Conservation (phyloP, 2,113 vertebrate species). For the Phyllopteryx taeniolatus region DNA sequence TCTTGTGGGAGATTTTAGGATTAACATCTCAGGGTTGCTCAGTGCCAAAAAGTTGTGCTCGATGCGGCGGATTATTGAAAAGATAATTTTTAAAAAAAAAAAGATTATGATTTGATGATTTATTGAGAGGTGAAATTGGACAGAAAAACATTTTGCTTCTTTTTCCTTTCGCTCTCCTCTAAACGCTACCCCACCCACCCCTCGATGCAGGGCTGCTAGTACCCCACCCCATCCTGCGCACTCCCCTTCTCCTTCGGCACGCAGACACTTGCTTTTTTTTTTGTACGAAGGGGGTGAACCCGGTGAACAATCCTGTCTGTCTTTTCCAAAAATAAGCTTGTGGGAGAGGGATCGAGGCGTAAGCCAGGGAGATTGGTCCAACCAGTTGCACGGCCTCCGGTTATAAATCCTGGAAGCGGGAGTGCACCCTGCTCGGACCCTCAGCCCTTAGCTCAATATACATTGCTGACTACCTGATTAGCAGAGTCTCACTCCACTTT, state of each 20-base stretch:
- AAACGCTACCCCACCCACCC: conserved; percentile 63
- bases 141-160: conserved; percentile 14
- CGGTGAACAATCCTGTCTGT: conserved; percentile 73
- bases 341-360: conserved; percentile 63
- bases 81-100: conserved; percentile 8
- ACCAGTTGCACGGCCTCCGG: conserved; percentile 68
- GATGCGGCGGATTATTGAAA: conserved; percentile 16
- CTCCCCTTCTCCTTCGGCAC: conserved; percentile 63
- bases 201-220: conserved; percentile 36
- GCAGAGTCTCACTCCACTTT: conserved; percentile 54
- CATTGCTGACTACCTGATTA: conserved; percentile 43
- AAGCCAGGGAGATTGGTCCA: conserved; percentile 66
- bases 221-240: conserved; percentile 71
- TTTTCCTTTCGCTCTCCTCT: conserved; percentile 41
- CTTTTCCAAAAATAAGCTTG: conserved; percentile 73
- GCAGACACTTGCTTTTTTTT: conserved; percentile 68
- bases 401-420: conserved; percentile 69
- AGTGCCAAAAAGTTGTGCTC: conserved; percentile 6
- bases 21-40: conserved; percentile 9
- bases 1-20: conserved; percentile 12
- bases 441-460: conserved; percentile 52
- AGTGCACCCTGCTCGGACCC: conserved; percentile 57
- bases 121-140: conserved; percentile 27
- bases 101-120: conserved; percentile 2
- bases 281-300: conserved; percentile 67